These are phyloP conservation scores for Tillus elongatus DNA, from an alignment of 2,888 invertebrate species.

Conservation along the genomic window DNA sequence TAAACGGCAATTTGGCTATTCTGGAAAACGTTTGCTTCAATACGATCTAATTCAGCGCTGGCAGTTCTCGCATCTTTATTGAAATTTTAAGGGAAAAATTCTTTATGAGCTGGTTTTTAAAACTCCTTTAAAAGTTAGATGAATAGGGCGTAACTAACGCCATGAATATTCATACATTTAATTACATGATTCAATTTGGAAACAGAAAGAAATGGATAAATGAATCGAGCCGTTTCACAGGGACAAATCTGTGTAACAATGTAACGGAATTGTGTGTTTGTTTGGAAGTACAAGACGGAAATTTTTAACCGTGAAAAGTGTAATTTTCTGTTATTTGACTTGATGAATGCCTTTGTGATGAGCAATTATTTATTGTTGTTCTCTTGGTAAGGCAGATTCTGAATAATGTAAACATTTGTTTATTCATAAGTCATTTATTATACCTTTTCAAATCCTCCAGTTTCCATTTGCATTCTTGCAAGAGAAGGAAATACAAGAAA, in stretches of 20 bases:
- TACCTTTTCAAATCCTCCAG: too few relatives aligned
- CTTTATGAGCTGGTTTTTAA: conserved; percentile 33
- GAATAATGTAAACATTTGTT: too few relatives aligned
- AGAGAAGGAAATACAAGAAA: too few relatives aligned
- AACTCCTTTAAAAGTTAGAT: conserved; percentile 31
- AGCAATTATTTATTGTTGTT: too few relatives aligned
- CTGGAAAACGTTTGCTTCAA: conserved; percentile 33
- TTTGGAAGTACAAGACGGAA: background rate
- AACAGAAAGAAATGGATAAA: background rate
- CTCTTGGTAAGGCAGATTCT: too few relatives aligned
- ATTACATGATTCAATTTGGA: conserved; percentile 21
- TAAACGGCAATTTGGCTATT: conserved; percentile 35
- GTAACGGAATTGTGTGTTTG: background rate
- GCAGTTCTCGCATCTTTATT: conserved; percentile 33
- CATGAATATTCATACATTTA: conserved; percentile 35
- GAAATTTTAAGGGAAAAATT: conserved; percentile 31
- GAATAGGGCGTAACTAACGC: conserved; percentile 33
- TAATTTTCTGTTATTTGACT: too few relatives aligned
- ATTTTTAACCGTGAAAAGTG: too few relatives aligned
- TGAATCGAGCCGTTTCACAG: background rate
- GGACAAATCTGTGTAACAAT: background rate
- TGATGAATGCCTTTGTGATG: too few relatives aligned
- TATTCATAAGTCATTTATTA: too few relatives aligned
- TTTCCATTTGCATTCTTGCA: too few relatives aligned
- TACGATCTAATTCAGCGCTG: conserved; percentile 35